These are phyloP conservation scores for Bungarus multicinctus DNA, from an alignment of 2,113 vertebrate species.

Conservation along the genomic window DNA sequence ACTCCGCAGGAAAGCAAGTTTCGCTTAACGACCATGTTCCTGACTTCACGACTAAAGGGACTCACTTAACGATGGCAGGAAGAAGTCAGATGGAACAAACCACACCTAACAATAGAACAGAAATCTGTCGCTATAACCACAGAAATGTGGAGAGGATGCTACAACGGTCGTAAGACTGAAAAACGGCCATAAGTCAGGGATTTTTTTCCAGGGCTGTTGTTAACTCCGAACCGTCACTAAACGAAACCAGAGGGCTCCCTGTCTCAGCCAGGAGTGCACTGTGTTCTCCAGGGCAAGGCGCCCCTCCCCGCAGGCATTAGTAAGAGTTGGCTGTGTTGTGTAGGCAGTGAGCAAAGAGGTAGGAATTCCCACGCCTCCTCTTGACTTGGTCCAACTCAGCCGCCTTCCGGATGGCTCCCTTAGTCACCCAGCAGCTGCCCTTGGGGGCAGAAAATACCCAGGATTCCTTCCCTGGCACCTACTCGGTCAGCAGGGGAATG, in stretches of 20 bases:
- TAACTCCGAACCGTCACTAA: not conserved
- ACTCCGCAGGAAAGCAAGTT: too few relatives aligned
- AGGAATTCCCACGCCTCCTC: not conserved
- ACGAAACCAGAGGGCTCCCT: not conserved
- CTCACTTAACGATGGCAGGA: too few relatives aligned
- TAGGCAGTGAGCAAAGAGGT: not conserved
- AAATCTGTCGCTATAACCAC: too few relatives aligned
- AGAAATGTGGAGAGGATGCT: too few relatives aligned
- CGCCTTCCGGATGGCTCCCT: not conserved
- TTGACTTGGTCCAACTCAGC: not conserved
- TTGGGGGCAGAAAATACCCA: not conserved
- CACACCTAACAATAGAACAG: too few relatives aligned
- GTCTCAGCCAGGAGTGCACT: not conserved
- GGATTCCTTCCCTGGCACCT: not conserved
- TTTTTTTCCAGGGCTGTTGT: not conserved
- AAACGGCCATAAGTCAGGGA: not conserved
- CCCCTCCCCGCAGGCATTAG: not conserved
- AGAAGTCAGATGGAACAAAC: too few relatives aligned
- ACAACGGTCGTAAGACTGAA: not conserved
- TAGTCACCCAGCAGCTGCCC: not conserved
- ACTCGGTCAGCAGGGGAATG: not conserved
- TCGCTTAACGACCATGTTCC: too few relatives aligned
- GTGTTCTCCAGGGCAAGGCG: not conserved
- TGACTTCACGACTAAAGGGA: too few relatives aligned
- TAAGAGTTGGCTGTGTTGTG: not conserved